Base-by-base conservation (phyloP, 2,113 vertebrate species). In the Neofelis nebulosa region DNA sequence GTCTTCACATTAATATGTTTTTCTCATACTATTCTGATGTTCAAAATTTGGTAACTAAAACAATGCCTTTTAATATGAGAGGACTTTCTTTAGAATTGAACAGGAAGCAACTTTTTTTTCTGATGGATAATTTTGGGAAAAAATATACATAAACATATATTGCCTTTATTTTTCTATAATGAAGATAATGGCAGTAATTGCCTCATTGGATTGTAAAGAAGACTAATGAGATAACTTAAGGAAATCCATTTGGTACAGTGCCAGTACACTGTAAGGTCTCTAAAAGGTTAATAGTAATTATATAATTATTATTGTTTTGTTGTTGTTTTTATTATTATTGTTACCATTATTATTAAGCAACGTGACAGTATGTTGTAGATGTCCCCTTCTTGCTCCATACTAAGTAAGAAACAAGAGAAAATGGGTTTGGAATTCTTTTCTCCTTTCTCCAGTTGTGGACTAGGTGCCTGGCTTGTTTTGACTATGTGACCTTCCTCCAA, bases 141-240 rank as follows among this genome's bases (percentile, higher is more conserved):
- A 38, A 68, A 63, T 41, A 2, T 78, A 48, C 63, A 85, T 97
- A 4, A 13, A 61, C 9, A 33, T 68, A 36, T 8, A 31, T 69
- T 15, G 1, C 23, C 50, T 63, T 88, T 50, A 27, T 93, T 91
- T 89, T 96, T 96, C 65, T 57, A 68, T 89, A 85, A 83, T 86
- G 73, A 33, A 29, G 19, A 73, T 83, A 38, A 65, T 68, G 29
- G 16, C n/a, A 89, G 52, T 61, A 63, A 78, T 76, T 52, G 36
- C 13, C 5, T 96, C 61, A 50, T 4, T 83, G 52, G 15, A 13
- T 83, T 85, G 1, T 36, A 79, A 82, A 92, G 48, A 68, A 96
- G 66, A 94, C 88, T 80, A 93, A 71, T 86, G 33, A 88, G 84
- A 80, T 79, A 66, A 91, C 93, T 66, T 95, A 73, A 85, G 31